phyloP scores from a whole-genome alignment of 2,113 vertebrate genomes.

The Martes martes region DNA sequence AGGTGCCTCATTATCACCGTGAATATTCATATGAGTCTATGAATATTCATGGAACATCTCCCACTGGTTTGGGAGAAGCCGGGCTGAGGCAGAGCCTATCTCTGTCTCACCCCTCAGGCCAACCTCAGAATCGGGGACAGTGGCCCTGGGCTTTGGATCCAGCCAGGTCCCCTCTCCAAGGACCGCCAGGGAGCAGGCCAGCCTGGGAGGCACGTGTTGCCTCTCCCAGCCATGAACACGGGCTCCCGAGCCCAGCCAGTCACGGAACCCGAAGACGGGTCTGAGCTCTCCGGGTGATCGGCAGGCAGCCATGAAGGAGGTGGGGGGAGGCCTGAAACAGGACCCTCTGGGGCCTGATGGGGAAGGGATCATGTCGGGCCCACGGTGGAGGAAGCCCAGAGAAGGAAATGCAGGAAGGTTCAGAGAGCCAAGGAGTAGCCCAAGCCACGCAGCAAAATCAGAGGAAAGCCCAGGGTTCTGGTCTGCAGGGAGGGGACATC shows the following conservation, averaged over 20 bases:
- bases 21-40: constrained; percentile 35
- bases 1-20: fast-evolving
- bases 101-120: not conserved
- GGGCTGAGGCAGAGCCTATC: not conserved
- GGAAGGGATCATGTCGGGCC: not conserved
- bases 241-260: not conserved
- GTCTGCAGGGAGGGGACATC: fast-evolving
- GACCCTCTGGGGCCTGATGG: not conserved
- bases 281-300: not conserved
- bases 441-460: not conserved
- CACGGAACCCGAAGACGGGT: not conserved
- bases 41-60: constrained; percentile 26
- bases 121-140: not conserved
- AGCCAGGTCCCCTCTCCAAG: not conserved
- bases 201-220: not conserved
- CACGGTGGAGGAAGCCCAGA: not conserved
- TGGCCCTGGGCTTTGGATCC: not conserved
- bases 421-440: not conserved
- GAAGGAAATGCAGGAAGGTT: fast-evolving
- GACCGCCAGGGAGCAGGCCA: not conserved
- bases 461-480: not conserved
- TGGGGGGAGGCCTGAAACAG: not conserved
- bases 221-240: not conserved
- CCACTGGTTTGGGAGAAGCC: not conserved
- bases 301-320: not conserved